Conservation (phyloP, 2,113 vertebrate genomes). For the Marmota monax region DNA sequence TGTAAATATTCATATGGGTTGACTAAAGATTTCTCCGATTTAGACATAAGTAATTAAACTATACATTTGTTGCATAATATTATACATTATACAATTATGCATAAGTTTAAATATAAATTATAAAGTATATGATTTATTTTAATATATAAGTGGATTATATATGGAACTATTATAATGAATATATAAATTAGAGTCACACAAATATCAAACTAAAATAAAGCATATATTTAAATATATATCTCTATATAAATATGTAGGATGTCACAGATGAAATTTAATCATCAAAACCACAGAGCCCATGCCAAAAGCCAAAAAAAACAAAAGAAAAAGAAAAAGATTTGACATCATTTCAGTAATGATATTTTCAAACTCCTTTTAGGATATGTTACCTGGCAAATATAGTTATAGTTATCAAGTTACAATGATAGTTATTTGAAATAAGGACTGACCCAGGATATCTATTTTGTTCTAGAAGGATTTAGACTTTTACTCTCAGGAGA, state of each 20-base stretch:
- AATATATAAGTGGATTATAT: background rate
- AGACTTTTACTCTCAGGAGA: background rate
- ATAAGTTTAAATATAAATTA: background rate
- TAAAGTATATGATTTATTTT: background rate
- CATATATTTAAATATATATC: background rate
- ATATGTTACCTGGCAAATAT: background rate
- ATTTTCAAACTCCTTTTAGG: background rate
- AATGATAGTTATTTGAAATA: constrained; percentile 29
- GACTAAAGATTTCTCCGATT: background rate
- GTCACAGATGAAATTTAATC: background rate
- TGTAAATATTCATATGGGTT: background rate
- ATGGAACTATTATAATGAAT: background rate
- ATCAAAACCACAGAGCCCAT: background rate
- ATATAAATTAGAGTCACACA: background rate
- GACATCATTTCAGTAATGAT: background rate
- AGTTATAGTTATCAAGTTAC: background rate
- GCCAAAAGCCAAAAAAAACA: background rate
- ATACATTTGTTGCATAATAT: background rate
- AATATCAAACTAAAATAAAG: background rate
- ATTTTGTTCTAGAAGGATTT: background rate
- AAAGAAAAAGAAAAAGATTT: background rate
- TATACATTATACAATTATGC: background rate
- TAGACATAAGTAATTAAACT: background rate
- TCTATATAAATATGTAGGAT: background rate
- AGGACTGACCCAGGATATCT: background rate